Percentiles rank a stretch among this genome's conserved stretches.
phyloP scores from a whole-genome alignment of 2,113 vertebrate species.

The Nycticryphes semicollaris region DNA sequence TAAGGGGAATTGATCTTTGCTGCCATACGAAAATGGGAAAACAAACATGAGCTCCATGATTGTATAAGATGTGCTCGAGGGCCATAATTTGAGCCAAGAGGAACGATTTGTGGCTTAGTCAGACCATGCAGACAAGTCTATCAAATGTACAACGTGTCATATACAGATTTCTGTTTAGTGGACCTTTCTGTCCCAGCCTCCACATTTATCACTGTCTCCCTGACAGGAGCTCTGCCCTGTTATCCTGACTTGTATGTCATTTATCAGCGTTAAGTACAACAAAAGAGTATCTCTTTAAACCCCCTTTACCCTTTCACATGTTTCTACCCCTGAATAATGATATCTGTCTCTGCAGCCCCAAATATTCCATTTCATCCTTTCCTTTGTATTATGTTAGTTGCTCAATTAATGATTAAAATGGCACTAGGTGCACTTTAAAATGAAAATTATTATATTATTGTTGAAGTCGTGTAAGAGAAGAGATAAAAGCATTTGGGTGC shows the following conservation, averaged over 20 bases:
- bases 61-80: neutral
- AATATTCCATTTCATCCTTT: conserved; percentile 55
- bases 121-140: conserved; percentile 58
- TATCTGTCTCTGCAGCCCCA: conserved; percentile 63
- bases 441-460: conserved; percentile 46
- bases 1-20: conserved; percentile 39
- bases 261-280: conserved; percentile 77
- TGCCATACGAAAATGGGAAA: conserved; percentile 8
- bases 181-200: conserved; percentile 63
- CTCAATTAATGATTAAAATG: conserved; percentile 52
- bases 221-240: conserved; percentile 73
- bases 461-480: conserved; percentile 3
- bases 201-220: conserved; percentile 73
- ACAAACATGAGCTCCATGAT: neutral
- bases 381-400: conserved; percentile 22
- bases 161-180: conserved; percentile 65
- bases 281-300: conserved; percentile 73
- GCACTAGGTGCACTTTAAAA: conserved; percentile 34
- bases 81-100: neutral
- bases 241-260: conserved; percentile 77
- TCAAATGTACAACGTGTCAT: conserved; percentile 65
- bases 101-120: neutral
- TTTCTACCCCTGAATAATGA: conserved; percentile 70
- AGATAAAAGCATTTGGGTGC: conserved; percentile 6
- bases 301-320: conserved; percentile 71